These are phyloP conservation scores for Ichneumoninae sp. DNA, from an alignment of 2,888 invertebrate genomes.

Conservation along the genomic window DNA sequence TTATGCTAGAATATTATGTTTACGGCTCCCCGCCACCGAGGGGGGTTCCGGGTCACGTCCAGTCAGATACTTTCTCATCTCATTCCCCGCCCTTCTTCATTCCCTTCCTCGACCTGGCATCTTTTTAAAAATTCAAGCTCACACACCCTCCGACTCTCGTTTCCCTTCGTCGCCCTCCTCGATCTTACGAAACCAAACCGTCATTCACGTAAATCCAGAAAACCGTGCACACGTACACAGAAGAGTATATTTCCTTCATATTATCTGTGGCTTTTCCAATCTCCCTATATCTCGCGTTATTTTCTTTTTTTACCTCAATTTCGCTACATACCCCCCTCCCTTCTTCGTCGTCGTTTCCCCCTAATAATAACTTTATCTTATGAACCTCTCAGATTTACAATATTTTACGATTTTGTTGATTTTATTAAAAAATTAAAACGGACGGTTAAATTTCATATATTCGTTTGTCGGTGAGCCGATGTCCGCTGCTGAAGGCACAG, in stretches of 20 bases:
- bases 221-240: conserved; percentile 31
- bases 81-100: conserved; percentile 23
- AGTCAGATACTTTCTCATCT: conserved; percentile 47
- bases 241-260: conserved; percentile 37
- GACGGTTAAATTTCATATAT: conserved; percentile 78
- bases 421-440: conserved; percentile 72
- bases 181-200: conserved; percentile 42
- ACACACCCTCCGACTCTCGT: conserved; percentile 6
- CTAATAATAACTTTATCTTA: conserved; percentile 68
- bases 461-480: conserved; percentile 83
- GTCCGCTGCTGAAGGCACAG: conserved; percentile 85
- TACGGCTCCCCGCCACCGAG: conserved; percentile 36
- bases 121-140: conserved; percentile 1
- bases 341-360: conserved; percentile 17
- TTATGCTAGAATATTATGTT: conserved; percentile 58
- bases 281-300: conserved; percentile 58
- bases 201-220: conserved; percentile 36
- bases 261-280: conserved; percentile 33
- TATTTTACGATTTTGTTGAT: conserved; percentile 74
- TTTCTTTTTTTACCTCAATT: conserved; percentile 22
- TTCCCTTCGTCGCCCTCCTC: neutral
- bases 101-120: conserved; percentile 12
- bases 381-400: conserved; percentile 77
- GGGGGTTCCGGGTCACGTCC: conserved; percentile 26
- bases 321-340: conserved; percentile 10